Evolutionary conservation across 2,888 invertebrate species (phyloP), one percentile per base, ranked within the genome.

Genomic region (Schizaphis graminum): DNA sequence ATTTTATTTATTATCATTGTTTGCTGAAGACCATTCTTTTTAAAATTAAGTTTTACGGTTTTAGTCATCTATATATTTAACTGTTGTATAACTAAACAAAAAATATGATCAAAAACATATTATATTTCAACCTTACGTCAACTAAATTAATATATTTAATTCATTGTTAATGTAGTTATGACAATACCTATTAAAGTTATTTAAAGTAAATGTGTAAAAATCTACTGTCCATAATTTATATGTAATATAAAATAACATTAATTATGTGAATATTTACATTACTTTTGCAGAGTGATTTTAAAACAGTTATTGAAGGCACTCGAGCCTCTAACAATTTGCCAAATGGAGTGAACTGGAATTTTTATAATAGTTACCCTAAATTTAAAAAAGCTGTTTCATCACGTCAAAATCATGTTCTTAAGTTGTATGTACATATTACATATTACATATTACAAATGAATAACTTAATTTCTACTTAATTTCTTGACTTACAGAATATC

Each of bases 301-400:
- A 96, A 94, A 96, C 96, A 67, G 96, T 98, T 56, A 96, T 97
- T 95, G 97, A 97, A 95, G 97, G 97, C 10, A 97, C 98, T 26
- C 97, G 97, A 95, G 96, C 96, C 35, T 97, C 98, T 0, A 98
- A 98, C 95, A 96, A 96, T 35, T 96, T 98, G 95, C 98, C 98
- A 0, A 96, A 96, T 87, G 97, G 97, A 77, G 96, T 97, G 84
- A 97, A 98, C 88, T 97, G 97, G 95, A 97, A 97, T 95, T 97
- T 97, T 94, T 98, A 98, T 95, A 97, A 97, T 92, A 97, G 98
- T n/a, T 97, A 97, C 96, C 97, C 97, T 11, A 97, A 97, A 41
- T 98, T 98, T 95, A 97, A 97, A 77, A 96, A 97, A 95, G 96
- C 97, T 16, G 96, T 97, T 95, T 97, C 97, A 94, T 96, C 96